Conservation (phyloP, 2,888 invertebrate species). For the Leucophenga montana region DNA sequence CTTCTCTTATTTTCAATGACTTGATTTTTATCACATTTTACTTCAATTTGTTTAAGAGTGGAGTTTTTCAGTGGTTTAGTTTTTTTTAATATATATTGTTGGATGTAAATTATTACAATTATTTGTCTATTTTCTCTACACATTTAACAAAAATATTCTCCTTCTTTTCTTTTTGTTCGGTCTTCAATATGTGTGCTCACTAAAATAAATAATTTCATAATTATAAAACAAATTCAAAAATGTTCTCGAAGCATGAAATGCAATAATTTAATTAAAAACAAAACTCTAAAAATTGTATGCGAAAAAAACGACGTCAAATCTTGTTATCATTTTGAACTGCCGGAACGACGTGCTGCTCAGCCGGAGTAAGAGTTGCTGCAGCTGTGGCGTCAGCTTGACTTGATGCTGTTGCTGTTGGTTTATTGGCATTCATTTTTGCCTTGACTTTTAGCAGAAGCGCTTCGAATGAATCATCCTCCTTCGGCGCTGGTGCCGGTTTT, state of each 20-base stretch:
- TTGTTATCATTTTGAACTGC: conserved; percentile 32
- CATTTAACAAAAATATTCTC: too few species aligned
- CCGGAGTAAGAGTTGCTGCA: too few species aligned
- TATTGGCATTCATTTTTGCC: conserved; percentile 68
- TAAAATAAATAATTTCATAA: background rate
- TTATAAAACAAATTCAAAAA: background rate
- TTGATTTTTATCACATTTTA: conserved; percentile 59
- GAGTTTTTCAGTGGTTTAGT: background rate
- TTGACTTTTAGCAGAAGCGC: conserved; percentile 70
- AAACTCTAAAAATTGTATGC: conserved; percentile 27
- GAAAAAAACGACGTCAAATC: conserved; percentile 49
- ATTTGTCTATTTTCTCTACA: background rate
- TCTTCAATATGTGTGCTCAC: background rate
- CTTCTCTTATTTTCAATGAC: conserved; percentile 51
- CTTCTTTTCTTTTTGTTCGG: background rate
- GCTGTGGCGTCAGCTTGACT: conserved; percentile 9
- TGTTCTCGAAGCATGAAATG: too few species aligned
- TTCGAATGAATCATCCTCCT: conserved; percentile 70
- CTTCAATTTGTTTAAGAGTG: conserved; percentile 41
- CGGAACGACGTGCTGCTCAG: background rate
- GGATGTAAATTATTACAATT: conserved; percentile 9
- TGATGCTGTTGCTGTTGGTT: conserved; percentile 46
- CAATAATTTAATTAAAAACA: background rate
- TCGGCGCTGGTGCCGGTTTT: conserved; percentile 55
- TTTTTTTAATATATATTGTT: background rate